Percentiles rank a stretch among this genome's conserved stretches.
phyloP scores from a whole-genome alignment of 2,797 vertebrate genomes.

The Thripadectes ignobilis region DNA sequence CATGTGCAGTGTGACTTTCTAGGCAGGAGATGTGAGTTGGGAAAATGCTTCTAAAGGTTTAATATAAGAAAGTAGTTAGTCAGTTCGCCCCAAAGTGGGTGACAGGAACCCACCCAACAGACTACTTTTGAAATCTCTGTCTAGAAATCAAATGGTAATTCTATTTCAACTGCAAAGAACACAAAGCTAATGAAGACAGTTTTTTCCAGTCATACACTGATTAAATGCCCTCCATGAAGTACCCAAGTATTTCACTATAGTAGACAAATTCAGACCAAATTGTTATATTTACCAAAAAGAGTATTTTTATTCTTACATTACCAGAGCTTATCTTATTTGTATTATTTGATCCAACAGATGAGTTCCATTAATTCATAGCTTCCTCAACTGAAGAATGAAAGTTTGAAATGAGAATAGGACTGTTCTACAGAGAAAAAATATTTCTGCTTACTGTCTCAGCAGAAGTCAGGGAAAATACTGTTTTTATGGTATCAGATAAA shows the following conservation, averaged over 20 bases:
- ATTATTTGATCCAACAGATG: neutral
- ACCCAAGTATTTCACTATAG: neutral
- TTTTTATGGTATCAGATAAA: neutral
- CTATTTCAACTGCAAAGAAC: neutral
- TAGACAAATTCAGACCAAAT: neutral
- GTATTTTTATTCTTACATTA: neutral
- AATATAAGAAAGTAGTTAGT: neutral
- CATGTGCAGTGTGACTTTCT: neutral
- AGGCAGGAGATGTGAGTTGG: neutral
- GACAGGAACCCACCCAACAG: neutral
- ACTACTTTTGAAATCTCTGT: neutral
- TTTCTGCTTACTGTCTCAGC: neutral
- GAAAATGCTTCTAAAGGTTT: neutral
- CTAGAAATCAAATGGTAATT: neutral
- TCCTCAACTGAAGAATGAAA: neutral
- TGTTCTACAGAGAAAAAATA: neutral
- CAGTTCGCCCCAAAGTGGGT: neutral
- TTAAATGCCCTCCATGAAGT: constrained; percentile 5
- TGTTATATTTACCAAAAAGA: neutral
- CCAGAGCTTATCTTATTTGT: neutral
- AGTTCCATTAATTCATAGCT: neutral
- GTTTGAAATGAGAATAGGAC: neutral
- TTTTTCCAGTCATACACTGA: neutral
- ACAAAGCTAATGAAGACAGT: constrained; percentile 24
- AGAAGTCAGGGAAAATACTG: neutral